Percentiles rank a stretch among this genome's conserved stretches.
phyloP scores from a whole-genome alignment of 2,888 invertebrate species.

The Liopterus haemorrhoidalis region DNA sequence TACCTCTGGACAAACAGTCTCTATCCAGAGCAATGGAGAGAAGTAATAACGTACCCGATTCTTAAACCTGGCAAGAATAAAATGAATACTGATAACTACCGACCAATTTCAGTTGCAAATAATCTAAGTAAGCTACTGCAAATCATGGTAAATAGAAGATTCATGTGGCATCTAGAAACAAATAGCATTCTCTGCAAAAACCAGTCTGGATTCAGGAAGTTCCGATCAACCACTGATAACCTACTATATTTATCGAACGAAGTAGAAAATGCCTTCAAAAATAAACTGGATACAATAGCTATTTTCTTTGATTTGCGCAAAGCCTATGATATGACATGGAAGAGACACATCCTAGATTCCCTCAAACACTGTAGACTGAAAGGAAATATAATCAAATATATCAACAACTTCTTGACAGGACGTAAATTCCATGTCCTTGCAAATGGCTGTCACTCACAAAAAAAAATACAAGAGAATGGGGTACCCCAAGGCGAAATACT shows the following conservation, averaged over 20 bases:
- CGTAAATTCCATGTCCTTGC: constrained; percentile 1
- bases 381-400: constrained; percentile 1
- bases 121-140: constrained; percentile 7
- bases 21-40: neutral
- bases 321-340: constrained; percentile 11
- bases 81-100: neutral
- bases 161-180: constrained; percentile 1
- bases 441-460: neutral
- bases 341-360: neutral
- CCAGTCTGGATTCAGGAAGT: constrained; percentile 1
- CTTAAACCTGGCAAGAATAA: constrained; percentile 2
- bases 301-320: constrained; percentile 10
- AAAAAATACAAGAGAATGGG: constrained; percentile 15
- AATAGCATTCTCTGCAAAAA: neutral
- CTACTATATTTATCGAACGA: neutral
- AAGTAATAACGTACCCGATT: neutral
- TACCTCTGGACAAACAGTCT: neutral
- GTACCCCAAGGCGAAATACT: constrained; percentile 24
- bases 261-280: neutral
- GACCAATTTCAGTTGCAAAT: constrained; percentile 11
- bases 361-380: constrained; percentile 1
- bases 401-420: constrained; percentile 3
- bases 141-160: constrained; percentile 8
- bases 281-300: constrained; percentile 1
- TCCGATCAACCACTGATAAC: neutral